phyloP scores from a whole-genome alignment of 2,113 vertebrate species.

The Sebastes fasciatus region DNA sequence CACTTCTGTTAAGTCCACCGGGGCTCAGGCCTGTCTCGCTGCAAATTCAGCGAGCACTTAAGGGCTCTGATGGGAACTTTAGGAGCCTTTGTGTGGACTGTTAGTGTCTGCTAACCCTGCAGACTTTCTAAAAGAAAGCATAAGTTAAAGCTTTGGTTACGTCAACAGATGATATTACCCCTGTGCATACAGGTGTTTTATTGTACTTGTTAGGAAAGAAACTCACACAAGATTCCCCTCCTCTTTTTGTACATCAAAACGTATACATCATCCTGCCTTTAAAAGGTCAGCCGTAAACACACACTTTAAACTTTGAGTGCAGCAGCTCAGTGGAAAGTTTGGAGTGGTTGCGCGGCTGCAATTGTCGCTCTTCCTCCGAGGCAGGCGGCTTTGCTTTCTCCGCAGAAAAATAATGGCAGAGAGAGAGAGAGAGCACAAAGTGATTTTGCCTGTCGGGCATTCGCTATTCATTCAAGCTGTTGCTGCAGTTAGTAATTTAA shows the following conservation, averaged over 20 bases:
- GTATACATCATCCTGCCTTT: neutral
- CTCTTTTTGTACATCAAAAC: neutral
- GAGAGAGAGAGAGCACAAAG: conserved; percentile 29
- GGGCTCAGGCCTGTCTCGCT: neutral
- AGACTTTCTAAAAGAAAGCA: neutral
- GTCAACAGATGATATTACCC: neutral
- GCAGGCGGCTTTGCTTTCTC: conserved; percentile 3
- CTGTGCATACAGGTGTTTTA: no score
- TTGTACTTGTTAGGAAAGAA: neutral
- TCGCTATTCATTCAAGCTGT: neutral
- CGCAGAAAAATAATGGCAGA: conserved; percentile 18
- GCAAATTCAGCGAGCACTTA: conserved; percentile 28
- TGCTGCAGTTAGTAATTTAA: conserved; percentile 15
- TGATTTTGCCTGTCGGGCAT: conserved; percentile 15
- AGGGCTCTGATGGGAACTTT: conserved; percentile 36
- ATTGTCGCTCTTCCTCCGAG: neutral
- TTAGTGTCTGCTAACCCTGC: conserved; percentile 1
- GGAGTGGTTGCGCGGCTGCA: neutral
- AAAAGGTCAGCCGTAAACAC: conserved; percentile 29
- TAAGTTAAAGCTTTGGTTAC: neutral
- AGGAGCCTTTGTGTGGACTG: neutral
- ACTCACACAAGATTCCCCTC: neutral
- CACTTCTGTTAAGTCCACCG: conserved; percentile 14
- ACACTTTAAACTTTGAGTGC: conserved; percentile 31
- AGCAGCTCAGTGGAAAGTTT: neutral